Evolutionary conservation across 2,888 invertebrate species (phyloP), one percentile per base, ranked within the genome.

Genomic region (Rhingia rostrata): DNA sequence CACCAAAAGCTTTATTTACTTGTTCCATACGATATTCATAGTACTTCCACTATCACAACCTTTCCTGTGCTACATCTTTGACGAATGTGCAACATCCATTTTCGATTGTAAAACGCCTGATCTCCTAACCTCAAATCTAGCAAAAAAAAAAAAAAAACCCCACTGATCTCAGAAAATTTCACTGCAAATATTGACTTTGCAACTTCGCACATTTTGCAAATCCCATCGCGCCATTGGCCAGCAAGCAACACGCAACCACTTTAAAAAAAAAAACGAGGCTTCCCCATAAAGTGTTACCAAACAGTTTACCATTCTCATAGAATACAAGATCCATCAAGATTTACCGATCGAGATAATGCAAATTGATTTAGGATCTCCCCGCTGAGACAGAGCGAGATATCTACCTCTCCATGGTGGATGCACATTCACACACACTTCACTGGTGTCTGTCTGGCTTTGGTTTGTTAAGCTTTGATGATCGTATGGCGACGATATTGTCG

Each of bases 331-430:
- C 60, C 75, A 66, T 77, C 77, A 82, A 77, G 77, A 77, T 77
- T 66, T 43, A 54, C 61, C 43, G 70, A 82, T 66, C 22, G 32
- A 66, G 82, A 82, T 82, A 82, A 37, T 61, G 61, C 61, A 82
- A 82, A 82, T 82, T 82, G 77, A 82, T 82, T 82, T 82, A 82
- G 82, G 60, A 66, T 77, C 82, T 82, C 60, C 14, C 74, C 45
- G 22, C 49, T 9, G 60, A 39, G 37, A 63, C 12, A 56, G 35
- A 56, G 30, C 35, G 6, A 53, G 37, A 58, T 22, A 47, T 41
- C 54, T 37, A 61, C 54, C 22, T 22, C 1, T 66, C 51, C 75
- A 75, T 56, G 66, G 66, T 66, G 33, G 32, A 67, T 77, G 60
- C 61, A 69, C 39, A 69, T 39, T n/a, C 56, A 63, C 33, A 30